These are phyloP conservation scores for Stigmatopora nigra DNA, from an alignment of 2,113 vertebrate genomes.

Conservation along the genomic window DNA sequence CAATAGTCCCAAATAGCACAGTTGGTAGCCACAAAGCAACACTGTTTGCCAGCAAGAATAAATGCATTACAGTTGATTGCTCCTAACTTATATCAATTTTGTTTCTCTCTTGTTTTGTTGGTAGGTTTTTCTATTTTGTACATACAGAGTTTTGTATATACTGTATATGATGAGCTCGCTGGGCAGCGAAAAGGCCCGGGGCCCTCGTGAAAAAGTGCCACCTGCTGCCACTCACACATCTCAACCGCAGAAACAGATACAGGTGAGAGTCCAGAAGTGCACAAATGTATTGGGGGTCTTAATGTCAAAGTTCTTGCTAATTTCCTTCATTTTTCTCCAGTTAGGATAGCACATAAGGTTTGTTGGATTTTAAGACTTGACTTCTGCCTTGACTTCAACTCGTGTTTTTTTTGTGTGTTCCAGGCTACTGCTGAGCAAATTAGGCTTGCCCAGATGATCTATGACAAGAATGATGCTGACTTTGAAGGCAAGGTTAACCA, in stretches of 20 bases:
- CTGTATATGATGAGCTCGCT: slow-evolving; percentile 99
- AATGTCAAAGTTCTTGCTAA: too few relatives aligned
- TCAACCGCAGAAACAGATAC: slow-evolving; percentile 91
- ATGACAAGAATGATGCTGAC: slow-evolving; percentile 96
- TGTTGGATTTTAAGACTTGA: too few relatives aligned
- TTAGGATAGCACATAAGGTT: too few relatives aligned
- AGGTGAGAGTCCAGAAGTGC: slow-evolving; percentile 67
- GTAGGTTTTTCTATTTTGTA: slow-evolving; percentile 99
- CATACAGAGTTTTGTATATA: slow-evolving; percentile 99
- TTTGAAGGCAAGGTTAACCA: slow-evolving; percentile 98
- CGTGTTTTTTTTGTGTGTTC: slow-evolving; percentile 4
- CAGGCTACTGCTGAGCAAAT: slow-evolving; percentile 97
- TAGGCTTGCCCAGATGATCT: slow-evolving; percentile 97
- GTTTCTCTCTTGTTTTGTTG: slow-evolving; percentile 34
- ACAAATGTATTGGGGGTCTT: not conserved
- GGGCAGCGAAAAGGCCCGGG: slow-evolving; percentile 86
- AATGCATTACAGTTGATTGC: not conserved
- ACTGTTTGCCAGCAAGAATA: not conserved
- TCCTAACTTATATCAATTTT: not conserved
- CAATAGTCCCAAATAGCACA: too few relatives aligned
- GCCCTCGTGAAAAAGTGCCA: slow-evolving; percentile 87
- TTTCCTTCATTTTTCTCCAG: too few relatives aligned
- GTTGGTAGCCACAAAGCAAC: not conserved
- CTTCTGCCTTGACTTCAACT: not conserved
- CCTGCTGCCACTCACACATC: slow-evolving; percentile 76